Evolutionary conservation across 2,888 invertebrate genomes (phyloP), one percentile per base, ranked within the genome.

Genomic region (Gryllus longicercus): DNA sequence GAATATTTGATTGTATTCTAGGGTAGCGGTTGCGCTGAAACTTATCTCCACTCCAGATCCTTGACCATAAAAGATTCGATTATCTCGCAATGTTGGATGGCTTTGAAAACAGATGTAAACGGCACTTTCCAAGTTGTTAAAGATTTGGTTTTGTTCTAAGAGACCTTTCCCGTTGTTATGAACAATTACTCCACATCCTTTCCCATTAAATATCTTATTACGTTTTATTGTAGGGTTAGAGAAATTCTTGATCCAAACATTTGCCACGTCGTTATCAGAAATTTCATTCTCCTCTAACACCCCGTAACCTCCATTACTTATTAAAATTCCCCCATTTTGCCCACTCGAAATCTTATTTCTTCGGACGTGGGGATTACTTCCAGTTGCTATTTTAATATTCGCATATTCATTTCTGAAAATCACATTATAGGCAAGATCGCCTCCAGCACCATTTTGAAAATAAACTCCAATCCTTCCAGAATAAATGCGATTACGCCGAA

Each of bases 281-380:
- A 99, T 99, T 89, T 99, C 98, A 88, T 98, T 98, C 88, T 97
- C 96, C 88, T 98, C 98, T 80, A 99, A 90, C 84, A 98, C 90
- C 21, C 99, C 98, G 77, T 98, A 90, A n/a, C 99, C 99, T 80
- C 98, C 97, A 87, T 99, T 99, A 88, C 99, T 99, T 77, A 99
- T 99, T 82, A 99, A 91, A 79, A 98, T 51, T 91, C 99, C n/a
- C 74, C 99, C 99, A 86, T 99, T 99, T 88, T 99, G 99, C 0
- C 99, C 99, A 80, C 99, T 99, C 99, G 99, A 99, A 85, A 99
- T 99, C 89, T 99, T 99, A 88, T 99, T 99, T 82, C 97, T 96
- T 83, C 96, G 91, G 85, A 99, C 99, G 82, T 97, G 94, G 74
- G 99, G 99, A 90, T 99, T 99, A 86, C 98, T 98, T 83, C 98